Conservation (phyloP, 2,113 vertebrate genomes). For the Ia io region DNA sequence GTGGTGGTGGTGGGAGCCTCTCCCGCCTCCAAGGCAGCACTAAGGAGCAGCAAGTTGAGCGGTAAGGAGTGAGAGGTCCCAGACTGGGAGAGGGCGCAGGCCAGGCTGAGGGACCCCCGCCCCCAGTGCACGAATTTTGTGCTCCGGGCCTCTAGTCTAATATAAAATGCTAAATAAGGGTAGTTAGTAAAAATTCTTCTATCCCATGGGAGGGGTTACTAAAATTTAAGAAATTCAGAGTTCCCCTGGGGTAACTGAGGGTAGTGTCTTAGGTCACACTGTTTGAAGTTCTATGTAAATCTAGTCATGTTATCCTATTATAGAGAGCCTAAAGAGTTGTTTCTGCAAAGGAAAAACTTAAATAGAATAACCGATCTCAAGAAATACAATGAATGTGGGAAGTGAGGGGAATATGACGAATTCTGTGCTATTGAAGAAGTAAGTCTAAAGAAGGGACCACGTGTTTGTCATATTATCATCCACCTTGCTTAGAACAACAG, state of each 20-base stretch:
- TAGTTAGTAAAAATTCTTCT: background rate
- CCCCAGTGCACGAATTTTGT: no score
- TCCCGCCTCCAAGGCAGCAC: no score
- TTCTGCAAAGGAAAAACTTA: background rate
- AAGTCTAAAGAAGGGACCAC: background rate
- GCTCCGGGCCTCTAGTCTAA: no score
- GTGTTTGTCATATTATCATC: background rate
- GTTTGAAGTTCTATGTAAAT: background rate
- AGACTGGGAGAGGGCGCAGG: no score
- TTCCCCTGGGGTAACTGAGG: background rate
- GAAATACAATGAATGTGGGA: background rate
- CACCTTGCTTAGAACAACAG: background rate
- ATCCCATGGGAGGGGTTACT: background rate
- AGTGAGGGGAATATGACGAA: background rate
- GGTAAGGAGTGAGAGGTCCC: no score
- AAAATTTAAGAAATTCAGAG: background rate
- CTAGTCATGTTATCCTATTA: background rate
- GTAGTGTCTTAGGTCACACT: background rate
- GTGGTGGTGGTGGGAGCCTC: no score
- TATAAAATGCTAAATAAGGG: background rate
- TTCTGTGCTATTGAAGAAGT: background rate
- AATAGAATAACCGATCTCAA: constrained; percentile 32
- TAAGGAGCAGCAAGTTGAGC: no score
- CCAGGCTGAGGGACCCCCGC: no score
- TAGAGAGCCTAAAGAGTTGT: background rate